phyloP scores from a whole-genome alignment of 2,113 vertebrate species.

The Odocoileus hemionus region DNA sequence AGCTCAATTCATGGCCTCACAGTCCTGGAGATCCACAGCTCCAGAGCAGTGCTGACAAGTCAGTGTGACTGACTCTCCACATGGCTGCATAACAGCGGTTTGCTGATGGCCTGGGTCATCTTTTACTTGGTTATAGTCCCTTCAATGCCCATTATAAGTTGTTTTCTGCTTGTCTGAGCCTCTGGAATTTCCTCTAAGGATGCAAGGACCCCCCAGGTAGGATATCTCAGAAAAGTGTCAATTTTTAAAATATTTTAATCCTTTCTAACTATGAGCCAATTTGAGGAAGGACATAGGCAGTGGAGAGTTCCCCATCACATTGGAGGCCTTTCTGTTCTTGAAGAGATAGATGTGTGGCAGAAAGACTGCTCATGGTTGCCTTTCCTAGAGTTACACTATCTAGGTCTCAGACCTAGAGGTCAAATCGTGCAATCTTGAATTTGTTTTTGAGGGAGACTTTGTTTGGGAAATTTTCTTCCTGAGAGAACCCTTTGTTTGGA shows the following conservation, averaged over 20 bases:
- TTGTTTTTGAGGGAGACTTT: conserved; percentile 64
- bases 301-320: background rate
- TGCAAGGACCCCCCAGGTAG: background rate
- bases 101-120: background rate
- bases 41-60: background rate
- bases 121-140: background rate
- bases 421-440: conserved; percentile 57
- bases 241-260: background rate
- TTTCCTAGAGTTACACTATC: background rate
- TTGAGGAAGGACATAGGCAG: background rate
- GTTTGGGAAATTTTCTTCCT: conserved; percentile 67
- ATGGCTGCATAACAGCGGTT: background rate
- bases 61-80: background rate
- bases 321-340: background rate
- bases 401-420: background rate
- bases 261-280: background rate
- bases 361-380: background rate
- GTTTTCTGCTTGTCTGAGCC: background rate
- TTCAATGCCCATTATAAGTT: background rate
- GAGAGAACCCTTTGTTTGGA: conserved; percentile 83
- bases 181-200: background rate
- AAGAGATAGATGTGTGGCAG: background rate
- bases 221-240: background rate
- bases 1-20: background rate
- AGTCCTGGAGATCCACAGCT: background rate